These are phyloP conservation scores for Hycleus phaleratus DNA, from an alignment of 1,140 invertebrate species.

Conservation along the genomic window DNA sequence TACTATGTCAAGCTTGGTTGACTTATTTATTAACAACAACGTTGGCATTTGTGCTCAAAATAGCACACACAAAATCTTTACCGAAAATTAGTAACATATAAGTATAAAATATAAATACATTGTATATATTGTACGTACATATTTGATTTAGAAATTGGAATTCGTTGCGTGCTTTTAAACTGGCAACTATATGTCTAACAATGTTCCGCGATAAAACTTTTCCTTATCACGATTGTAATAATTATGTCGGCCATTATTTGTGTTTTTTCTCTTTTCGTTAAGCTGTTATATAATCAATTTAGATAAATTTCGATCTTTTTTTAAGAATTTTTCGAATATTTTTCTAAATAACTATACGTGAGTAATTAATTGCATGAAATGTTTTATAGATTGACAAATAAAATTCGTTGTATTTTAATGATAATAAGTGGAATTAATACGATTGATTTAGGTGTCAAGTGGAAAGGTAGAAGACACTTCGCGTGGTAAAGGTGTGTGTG, in stretches of 20 bases:
- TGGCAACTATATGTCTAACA: constrained; percentile 15
- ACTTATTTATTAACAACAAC: constrained; percentile 10
- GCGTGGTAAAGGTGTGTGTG: constrained; percentile 10
- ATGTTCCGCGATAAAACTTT: constrained; percentile 18
- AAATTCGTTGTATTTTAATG: no score
- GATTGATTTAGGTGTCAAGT: constrained; percentile 11
- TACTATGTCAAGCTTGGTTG: constrained; percentile 2
- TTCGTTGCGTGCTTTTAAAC: constrained; percentile 13
- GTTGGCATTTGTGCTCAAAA: constrained; percentile 10
- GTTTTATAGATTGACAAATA: no score
- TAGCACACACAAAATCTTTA: not conserved
- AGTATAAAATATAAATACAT: no score
- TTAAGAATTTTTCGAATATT: no score
- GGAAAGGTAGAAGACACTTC: constrained; percentile 5
- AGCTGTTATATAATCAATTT: no score
- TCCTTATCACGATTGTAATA: constrained; percentile 13
- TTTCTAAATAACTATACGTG: no score
- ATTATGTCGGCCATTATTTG: constrained; percentile 13
- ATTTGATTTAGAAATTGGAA: no score
- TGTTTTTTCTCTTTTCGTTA: constrained; percentile 1
- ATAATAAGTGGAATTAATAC: not conserved
- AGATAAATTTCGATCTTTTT: no score
- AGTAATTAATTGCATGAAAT: no score
- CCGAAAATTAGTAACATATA: no score
- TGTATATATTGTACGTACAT: no score